A percentile compares a stretch with the other conserved stretches of the same genome.
Evolutionary conservation across 1,140 invertebrate genomes (phyloP).

Genomic region (Ruditapes philippinarum): DNA sequence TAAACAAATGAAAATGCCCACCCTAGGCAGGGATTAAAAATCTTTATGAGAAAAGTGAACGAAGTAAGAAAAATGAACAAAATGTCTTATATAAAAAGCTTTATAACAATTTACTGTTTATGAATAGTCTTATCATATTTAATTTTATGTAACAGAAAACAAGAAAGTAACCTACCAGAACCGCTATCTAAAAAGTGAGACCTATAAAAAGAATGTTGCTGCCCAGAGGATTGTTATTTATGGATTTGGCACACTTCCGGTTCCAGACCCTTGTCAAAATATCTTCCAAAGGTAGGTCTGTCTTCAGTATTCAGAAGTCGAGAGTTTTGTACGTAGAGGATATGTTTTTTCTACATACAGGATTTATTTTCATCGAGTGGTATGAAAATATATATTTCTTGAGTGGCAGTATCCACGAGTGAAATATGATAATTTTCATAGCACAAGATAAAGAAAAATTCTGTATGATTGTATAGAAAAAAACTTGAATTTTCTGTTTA

Average conservation of each 20-base stretch:
- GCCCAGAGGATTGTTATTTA: slow-evolving; percentile 94
- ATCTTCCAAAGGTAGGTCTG: slow-evolving; percentile 83
- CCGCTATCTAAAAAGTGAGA: slow-evolving; percentile 92
- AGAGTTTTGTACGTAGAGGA: too few species aligned
- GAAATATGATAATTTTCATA: too few species aligned
- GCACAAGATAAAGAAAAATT: too few species aligned
- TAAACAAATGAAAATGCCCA: background rate
- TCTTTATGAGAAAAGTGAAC: background rate
- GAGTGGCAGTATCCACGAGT: too few species aligned
- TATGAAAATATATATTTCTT: too few species aligned
- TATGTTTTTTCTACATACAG: too few species aligned
- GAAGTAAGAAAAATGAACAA: background rate
- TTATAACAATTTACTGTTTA: background rate
- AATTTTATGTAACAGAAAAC: slow-evolving; percentile 32
- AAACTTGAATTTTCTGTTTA: too few species aligned
- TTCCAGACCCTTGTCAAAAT: slow-evolving; percentile 87
- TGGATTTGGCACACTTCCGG: slow-evolving; percentile 93
- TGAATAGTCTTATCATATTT: too few species aligned
- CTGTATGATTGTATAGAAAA: too few species aligned
- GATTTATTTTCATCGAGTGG: too few species aligned
- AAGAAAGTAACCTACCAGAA: slow-evolving; percentile 90
- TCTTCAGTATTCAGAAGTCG: too few species aligned
- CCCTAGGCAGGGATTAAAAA: background rate
- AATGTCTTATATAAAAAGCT: background rate
- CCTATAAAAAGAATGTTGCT: slow-evolving; percentile 91